Evolutionary conservation across 2,113 vertebrate genomes (phyloP).

Genomic region (Montifringilla adamsi): DNA sequence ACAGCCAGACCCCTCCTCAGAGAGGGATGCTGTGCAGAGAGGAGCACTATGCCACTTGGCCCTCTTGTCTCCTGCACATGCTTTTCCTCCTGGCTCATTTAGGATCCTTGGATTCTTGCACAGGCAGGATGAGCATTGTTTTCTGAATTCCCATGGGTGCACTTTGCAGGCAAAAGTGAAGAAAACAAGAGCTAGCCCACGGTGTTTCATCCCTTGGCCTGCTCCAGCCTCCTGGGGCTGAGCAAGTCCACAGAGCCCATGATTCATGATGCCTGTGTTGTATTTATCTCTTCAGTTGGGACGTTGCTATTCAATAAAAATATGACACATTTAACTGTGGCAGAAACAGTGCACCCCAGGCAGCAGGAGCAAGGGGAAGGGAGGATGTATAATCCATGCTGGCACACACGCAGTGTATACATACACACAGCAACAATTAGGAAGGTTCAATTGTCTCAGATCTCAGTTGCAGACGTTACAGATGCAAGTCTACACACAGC

Average conservation of each 20-base stretch:
- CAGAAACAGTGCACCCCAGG: background rate
- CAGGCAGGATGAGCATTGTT: conserved; percentile 30
- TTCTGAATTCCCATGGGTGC: background rate
- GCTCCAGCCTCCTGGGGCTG: background rate
- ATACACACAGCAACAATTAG: background rate
- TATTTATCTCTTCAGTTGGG: background rate
- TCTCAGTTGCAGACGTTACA: background rate
- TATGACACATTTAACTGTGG: background rate
- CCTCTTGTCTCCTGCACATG: background rate
- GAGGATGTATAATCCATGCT: background rate
- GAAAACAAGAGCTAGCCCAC: background rate
- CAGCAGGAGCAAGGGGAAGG: background rate
- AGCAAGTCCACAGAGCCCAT: background rate
- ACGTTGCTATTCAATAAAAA: background rate
- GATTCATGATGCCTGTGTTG: background rate
- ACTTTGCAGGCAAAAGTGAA: background rate
- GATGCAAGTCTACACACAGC: background rate
- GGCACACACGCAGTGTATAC: background rate
- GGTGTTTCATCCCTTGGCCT: background rate
- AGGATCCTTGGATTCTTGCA: background rate
- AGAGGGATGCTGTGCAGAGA: background rate
- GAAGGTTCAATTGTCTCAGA: conserved; percentile 9
- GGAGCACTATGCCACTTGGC: fast-evolving
- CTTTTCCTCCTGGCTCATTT: background rate
- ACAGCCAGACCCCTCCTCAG: background rate